phyloP scores from a whole-genome alignment of 1,140 invertebrate genomes.

The Trichomalopsis sarcophagae region DNA sequence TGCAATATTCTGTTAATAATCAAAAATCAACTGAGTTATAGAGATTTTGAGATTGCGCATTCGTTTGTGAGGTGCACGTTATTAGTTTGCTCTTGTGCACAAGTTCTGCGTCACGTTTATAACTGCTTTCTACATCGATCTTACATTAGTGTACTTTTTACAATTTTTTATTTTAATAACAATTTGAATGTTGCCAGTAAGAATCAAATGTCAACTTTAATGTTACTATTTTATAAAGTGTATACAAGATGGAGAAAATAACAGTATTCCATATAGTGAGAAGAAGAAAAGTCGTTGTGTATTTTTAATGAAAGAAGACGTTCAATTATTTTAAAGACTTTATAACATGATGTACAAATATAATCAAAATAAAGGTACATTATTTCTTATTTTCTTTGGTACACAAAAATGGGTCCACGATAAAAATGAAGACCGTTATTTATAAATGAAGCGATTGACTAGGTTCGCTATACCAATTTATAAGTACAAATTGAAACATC shows the following conservation, averaged over 20 bases:
- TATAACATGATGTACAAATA: conserved; percentile 5
- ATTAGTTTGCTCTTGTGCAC: neutral
- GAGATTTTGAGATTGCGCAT: neutral
- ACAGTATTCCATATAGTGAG: neutral
- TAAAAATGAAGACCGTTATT: neutral
- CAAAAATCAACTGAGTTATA: neutral
- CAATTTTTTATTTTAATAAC: conserved; percentile 2
- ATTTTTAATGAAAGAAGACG: neutral
- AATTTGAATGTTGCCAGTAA: neutral
- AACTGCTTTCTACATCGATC: neutral
- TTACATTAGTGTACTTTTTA: neutral
- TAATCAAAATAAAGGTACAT: conserved; percentile 11
- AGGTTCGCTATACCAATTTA: neutral
- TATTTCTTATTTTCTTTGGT: neutral
- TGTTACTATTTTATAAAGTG: conserved; percentile 1
- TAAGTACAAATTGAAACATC: conserved; percentile 1
- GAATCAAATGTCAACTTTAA: neutral
- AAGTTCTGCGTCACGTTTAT: neutral
- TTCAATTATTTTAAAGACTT: neutral
- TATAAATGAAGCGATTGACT: neutral
- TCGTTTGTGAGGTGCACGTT: neutral
- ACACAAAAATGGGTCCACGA: conserved; percentile 11
- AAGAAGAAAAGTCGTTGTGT: neutral
- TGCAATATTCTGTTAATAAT: neutral
- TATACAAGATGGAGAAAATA: neutral